phyloP scores from a whole-genome alignment of 2,888 invertebrate genomes.

The Drosophila picticornis region DNA sequence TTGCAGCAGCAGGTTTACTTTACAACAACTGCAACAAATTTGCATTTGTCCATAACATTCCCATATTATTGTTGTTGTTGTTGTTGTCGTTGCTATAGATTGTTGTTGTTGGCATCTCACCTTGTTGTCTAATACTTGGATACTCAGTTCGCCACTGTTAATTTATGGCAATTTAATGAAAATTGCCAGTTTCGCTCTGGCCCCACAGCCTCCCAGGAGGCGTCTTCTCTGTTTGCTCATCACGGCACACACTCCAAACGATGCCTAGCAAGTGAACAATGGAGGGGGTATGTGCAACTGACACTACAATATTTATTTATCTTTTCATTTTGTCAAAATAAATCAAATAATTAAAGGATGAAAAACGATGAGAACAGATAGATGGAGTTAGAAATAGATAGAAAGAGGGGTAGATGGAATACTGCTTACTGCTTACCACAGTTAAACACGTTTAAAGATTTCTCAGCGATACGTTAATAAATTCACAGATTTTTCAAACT shows the following conservation, averaged over 20 bases:
- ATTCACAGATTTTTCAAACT: not conserved
- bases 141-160: constrained; percentile 46
- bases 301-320: not conserved
- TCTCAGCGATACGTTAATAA: not conserved
- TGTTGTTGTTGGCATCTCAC: constrained; percentile 51
- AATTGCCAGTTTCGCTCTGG: constrained; percentile 48
- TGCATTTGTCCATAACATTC: constrained; percentile 58
- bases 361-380: not conserved
- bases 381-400: not conserved
- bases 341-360: not conserved
- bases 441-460: not conserved
- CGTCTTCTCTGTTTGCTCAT: constrained; percentile 50
- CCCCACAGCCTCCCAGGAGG: constrained; percentile 34
- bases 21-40: constrained; percentile 36
- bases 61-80: constrained; percentile 21
- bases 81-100: constrained; percentile 26
- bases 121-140: constrained; percentile 67
- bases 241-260: constrained; percentile 7
- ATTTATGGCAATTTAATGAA: constrained; percentile 77
- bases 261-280: not conserved
- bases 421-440: not conserved
- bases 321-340: not conserved
- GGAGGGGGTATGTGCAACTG: not conserved
- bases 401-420: not conserved
- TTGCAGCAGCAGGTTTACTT: constrained; percentile 20